Conservation (phyloP, 2,797 vertebrate genomes). For the Darevskia nairensis region DNA sequence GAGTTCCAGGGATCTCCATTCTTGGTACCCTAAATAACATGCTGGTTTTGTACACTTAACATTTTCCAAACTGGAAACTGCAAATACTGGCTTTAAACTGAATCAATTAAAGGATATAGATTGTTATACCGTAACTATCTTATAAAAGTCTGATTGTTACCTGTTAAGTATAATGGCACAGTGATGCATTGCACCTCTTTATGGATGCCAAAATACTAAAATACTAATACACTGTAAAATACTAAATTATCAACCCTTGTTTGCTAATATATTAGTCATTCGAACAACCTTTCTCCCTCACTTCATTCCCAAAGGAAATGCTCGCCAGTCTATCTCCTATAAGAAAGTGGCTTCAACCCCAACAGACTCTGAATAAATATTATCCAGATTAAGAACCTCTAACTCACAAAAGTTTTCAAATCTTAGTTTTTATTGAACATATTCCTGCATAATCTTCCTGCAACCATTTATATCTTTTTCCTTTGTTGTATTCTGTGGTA, state of each 20-base stretch:
- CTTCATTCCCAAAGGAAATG: background rate
- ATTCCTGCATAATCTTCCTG: background rate
- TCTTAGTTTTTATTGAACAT: background rate
- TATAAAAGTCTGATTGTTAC: background rate
- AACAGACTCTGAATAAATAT: background rate
- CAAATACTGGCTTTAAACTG: background rate
- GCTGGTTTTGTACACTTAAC: conserved; percentile 3
- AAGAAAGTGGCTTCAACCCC: background rate
- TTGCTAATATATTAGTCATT: background rate
- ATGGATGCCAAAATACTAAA: background rate
- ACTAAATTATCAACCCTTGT: background rate
- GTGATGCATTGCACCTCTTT: background rate
- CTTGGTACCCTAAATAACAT: background rate
- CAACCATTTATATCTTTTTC: background rate
- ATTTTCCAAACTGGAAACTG: conserved; percentile 13
- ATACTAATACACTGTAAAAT: background rate
- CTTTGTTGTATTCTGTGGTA: background rate
- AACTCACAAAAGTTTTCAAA: background rate
- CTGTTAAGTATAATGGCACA: background rate
- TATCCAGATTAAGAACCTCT: background rate
- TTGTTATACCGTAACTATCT: conserved; percentile 3
- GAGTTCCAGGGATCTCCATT: background rate
- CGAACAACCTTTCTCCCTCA: background rate
- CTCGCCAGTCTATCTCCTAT: background rate
- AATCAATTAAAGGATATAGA: background rate